These are phyloP conservation scores for Zelostemma sp. DNA, from an alignment of 1,140 invertebrate species.

Conservation along the genomic window DNA sequence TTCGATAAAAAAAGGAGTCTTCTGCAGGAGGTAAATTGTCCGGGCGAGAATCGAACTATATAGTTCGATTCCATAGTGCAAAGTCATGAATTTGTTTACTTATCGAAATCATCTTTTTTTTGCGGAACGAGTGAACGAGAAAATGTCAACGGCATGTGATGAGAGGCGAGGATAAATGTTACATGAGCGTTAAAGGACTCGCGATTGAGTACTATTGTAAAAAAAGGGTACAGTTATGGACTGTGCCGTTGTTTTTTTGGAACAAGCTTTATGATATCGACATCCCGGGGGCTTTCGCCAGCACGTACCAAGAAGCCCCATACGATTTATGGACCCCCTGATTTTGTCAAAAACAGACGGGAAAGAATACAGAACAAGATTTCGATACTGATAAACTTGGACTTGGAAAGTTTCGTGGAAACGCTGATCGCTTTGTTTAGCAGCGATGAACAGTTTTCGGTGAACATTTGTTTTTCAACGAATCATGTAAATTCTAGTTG, in stretches of 20 bases:
- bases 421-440: conserved; percentile 67
- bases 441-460: conserved; percentile 67
- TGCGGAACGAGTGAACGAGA: conserved; percentile 30
- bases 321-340: conserved; percentile 76
- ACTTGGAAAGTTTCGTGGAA: conserved; percentile 60
- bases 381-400: conserved; percentile 58
- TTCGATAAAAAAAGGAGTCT: conserved; percentile 17
- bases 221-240: conserved; percentile 58
- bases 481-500: too few relatives aligned
- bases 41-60: conserved; percentile 49
- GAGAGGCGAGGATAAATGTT: conserved; percentile 28
- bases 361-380: conserved; percentile 72
- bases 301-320: conserved; percentile 76
- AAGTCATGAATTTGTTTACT: conserved; percentile 14
- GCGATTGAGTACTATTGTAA: conserved; percentile 53
- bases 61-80: too few relatives aligned
- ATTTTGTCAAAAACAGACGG: conserved; percentile 77
- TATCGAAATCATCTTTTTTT: conserved; percentile 9
- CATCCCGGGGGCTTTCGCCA: conserved; percentile 77
- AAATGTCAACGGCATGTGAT: conserved; percentile 56
- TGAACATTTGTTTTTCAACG: background rate
- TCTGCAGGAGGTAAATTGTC: conserved; percentile 28
- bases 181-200: conserved; percentile 54
- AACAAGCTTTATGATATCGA: conserved; percentile 77
- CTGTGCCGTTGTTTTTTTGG: conserved; percentile 79